phyloP scores from a whole-genome alignment of 92 coral and sea anemone species.

The Ricordea florida region DNA sequence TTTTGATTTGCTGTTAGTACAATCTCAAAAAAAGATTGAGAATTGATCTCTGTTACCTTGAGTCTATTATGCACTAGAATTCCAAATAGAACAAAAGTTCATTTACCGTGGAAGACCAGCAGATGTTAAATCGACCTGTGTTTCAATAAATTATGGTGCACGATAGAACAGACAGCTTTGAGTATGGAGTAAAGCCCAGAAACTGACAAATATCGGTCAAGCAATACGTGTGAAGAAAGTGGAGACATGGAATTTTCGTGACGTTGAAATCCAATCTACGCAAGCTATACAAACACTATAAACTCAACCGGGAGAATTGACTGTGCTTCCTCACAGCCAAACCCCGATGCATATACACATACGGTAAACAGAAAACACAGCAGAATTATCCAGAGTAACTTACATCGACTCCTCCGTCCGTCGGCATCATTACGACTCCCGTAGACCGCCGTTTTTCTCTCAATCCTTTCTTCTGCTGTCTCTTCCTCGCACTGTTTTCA shows the following conservation, averaged over 20 bases:
- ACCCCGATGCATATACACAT: neutral
- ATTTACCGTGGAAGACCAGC: too few species aligned
- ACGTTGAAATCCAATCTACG: constrained; percentile 48
- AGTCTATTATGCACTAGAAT: too few species aligned
- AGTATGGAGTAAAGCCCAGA: neutral
- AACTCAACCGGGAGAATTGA: neutral
- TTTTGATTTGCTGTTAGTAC: constrained; percentile 27
- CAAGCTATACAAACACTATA: constrained; percentile 9
- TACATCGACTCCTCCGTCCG: constrained; percentile 71
- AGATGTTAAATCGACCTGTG: too few species aligned
- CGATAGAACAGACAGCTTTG: neutral
- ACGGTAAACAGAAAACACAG: neutral
- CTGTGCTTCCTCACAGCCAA: neutral
- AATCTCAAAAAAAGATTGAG: too few species aligned
- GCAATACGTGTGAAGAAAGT: neutral
- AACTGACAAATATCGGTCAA: constrained; percentile 18
- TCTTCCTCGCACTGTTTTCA: constrained; percentile 82
- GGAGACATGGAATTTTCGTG: constrained; percentile 34
- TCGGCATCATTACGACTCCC: constrained; percentile 99
- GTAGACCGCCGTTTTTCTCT: constrained; percentile 99
- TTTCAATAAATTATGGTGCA: neutral
- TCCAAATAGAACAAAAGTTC: constrained; percentile 25
- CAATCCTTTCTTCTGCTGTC: constrained; percentile 87
- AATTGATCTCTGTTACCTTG: too few species aligned
- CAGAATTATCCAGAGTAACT: neutral